Evolutionary conservation across 2,113 vertebrate genomes (phyloP).

Genomic region (Anhinga rufa): DNA sequence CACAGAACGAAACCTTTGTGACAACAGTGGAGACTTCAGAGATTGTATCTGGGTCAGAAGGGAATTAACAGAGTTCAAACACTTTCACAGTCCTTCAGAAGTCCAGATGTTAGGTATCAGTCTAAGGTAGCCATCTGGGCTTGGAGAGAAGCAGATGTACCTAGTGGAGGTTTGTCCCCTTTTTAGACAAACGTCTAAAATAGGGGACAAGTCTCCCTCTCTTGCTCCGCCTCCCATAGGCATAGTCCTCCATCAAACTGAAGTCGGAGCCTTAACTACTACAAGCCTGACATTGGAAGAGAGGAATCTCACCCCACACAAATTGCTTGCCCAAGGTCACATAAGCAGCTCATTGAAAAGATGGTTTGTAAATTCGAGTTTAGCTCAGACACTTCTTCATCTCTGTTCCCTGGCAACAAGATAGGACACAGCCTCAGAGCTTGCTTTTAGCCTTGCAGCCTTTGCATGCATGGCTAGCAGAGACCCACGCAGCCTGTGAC

Average conservation of each 20-base stretch:
- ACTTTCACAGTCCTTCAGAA: neutral
- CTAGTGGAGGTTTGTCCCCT: neutral
- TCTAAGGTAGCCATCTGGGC: neutral
- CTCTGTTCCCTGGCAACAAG: constrained; percentile 32
- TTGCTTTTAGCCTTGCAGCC: neutral
- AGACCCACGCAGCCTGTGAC: neutral
- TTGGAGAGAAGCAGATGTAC: neutral
- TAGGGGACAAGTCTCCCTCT: neutral
- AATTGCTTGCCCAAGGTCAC: neutral
- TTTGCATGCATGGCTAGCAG: neutral
- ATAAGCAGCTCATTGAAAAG: neutral
- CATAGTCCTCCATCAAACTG: neutral
- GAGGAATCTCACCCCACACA: neutral
- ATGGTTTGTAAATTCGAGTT: neutral
- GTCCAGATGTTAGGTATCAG: neutral
- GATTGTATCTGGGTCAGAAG: neutral
- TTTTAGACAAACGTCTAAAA: neutral
- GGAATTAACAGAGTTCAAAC: neutral
- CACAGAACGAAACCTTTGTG: neutral
- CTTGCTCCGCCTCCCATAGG: neutral
- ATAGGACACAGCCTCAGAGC: neutral
- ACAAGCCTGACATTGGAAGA: neutral
- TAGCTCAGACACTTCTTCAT: neutral
- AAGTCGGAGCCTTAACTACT: neutral
- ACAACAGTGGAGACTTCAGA: neutral